Percentiles rank a stretch among this genome's conserved stretches.
phyloP scores from a whole-genome alignment of 2,888 invertebrate species.

The Falcaria lacertinaria region DNA sequence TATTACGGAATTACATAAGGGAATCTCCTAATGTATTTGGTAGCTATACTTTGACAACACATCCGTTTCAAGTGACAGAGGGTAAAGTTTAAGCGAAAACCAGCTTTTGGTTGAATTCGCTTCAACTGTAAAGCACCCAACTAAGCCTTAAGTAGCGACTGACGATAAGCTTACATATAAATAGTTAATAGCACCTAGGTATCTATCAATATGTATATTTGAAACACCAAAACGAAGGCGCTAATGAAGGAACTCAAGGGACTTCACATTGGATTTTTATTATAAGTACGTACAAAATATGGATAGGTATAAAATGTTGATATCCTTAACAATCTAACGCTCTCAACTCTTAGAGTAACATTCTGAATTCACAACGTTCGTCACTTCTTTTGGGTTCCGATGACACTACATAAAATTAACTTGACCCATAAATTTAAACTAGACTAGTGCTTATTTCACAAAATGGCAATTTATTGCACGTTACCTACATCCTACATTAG shows the following conservation, averaged over 20 bases:
- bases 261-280: too few species aligned
- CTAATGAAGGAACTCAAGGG: too few species aligned
- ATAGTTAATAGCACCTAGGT: neutral
- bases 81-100: neutral
- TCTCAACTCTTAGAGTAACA: too few species aligned
- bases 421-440: neutral
- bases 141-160: too few species aligned
- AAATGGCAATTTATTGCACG: conserved; percentile 14
- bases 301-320: too few species aligned
- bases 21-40: neutral
- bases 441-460: conserved; percentile 12
- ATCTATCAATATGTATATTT: too few species aligned
- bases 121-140: neutral
- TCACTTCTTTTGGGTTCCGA: too few species aligned
- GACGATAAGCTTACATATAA: too few species aligned
- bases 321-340: too few species aligned
- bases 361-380: too few species aligned
- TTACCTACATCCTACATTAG: conserved; percentile 13
- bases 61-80: neutral
- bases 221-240: too few species aligned
- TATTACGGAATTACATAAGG: neutral
- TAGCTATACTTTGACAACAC: neutral
- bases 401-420: neutral
- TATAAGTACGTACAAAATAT: too few species aligned
- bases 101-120: neutral